A percentile compares a stretch with the other conserved stretches of the same genome.
These are phyloP conservation scores for Sinosuthora webbiana DNA, from an alignment of 2,113 vertebrate genomes.

Conservation along the genomic window DNA sequence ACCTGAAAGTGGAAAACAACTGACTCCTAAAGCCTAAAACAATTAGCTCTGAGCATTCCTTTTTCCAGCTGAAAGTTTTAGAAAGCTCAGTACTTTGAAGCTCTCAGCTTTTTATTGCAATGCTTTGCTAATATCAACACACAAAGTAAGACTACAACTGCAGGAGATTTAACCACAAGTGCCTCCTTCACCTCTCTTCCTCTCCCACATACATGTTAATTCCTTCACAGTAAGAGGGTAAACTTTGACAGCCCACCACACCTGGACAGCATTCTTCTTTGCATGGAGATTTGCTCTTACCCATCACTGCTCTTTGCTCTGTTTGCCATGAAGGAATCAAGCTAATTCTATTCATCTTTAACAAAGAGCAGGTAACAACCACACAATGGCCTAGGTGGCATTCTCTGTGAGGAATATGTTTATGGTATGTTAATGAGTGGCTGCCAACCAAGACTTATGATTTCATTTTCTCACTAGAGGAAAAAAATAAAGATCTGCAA, in stretches of 20 bases:
- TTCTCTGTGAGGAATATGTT: background rate
- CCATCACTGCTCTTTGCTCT: background rate
- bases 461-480: background rate
- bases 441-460: background rate
- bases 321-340: background rate
- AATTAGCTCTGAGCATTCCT: background rate
- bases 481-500: background rate
- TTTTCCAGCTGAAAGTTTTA: background rate
- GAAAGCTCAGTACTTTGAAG: background rate
- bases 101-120: background rate
- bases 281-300: background rate
- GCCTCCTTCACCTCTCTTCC: background rate
- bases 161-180: background rate
- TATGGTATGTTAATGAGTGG: background rate
- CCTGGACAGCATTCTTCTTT: background rate
- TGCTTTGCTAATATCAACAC: background rate
- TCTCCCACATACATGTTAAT: background rate
- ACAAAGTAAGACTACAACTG: background rate
- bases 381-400: background rate
- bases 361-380: background rate
- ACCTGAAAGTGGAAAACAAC: background rate
- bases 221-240: background rate
- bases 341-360: background rate
- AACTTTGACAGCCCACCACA: background rate
- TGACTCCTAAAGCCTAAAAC: background rate